These are phyloP conservation scores for Eilema sororculum DNA, from an alignment of 2,888 invertebrate species.

Conservation along the genomic window DNA sequence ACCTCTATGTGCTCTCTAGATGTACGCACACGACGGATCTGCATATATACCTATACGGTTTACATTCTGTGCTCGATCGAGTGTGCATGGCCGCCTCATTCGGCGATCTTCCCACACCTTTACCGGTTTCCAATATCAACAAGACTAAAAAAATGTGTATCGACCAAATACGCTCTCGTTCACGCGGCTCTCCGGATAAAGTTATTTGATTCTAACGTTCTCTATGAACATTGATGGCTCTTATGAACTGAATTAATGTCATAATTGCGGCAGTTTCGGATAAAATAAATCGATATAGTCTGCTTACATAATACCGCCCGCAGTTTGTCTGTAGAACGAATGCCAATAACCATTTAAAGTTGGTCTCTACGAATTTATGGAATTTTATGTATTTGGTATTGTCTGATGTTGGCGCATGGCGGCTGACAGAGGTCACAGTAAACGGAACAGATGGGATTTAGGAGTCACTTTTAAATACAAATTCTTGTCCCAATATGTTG, in stretches of 20 bases:
- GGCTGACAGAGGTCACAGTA: constrained; percentile 54
- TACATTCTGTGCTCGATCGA: constrained; percentile 70
- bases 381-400: constrained; percentile 51
- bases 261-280: constrained; percentile 83
- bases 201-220: constrained; percentile 80
- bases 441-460: constrained; percentile 66
- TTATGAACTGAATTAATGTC: constrained; percentile 84
- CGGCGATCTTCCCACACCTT: constrained; percentile 76
- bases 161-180: constrained; percentile 69
- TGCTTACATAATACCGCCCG: constrained; percentile 84
- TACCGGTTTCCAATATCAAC: constrained; percentile 70
- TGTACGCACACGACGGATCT: constrained; percentile 39
- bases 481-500: constrained; percentile 67
- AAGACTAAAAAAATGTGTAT: constrained; percentile 60
- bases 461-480: constrained; percentile 68
- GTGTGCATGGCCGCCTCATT: constrained; percentile 62
- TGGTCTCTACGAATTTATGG: constrained; percentile 66
- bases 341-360: constrained; percentile 64
- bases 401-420: constrained; percentile 41
- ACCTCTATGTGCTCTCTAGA: constrained; percentile 24
- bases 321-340: constrained; percentile 70
- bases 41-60: constrained; percentile 55
- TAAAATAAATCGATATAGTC: constrained; percentile 83
- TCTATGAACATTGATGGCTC: constrained; percentile 79
- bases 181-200: constrained; percentile 73